Conservation (phyloP, 2,113 vertebrate species). For the Equus przewalskii region DNA sequence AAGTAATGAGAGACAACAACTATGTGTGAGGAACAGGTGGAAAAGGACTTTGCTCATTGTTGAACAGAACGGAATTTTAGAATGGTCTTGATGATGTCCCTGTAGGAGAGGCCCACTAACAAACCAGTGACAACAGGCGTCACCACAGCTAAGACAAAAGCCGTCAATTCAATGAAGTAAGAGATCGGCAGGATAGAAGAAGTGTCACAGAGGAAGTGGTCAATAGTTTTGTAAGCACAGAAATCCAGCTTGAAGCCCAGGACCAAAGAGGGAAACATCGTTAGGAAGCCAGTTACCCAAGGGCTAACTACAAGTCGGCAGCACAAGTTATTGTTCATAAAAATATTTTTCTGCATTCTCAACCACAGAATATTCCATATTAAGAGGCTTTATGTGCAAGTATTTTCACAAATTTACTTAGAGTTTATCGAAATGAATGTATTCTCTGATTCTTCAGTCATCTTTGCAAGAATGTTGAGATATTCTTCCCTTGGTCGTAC, state of each 20-base stretch:
- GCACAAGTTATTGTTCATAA: slow-evolving; percentile 65
- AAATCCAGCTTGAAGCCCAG: slow-evolving; percentile 64
- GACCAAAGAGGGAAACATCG: slow-evolving; percentile 49
- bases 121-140: not conserved
- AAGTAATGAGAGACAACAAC: slow-evolving; percentile 72
- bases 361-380: not conserved
- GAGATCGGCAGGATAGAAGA: slow-evolving; percentile 54
- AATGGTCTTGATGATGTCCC: not conserved
- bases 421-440: not conserved
- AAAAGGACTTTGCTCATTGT: slow-evolving; percentile 55
- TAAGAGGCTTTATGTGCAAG: not conserved
- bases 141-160: not conserved
- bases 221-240: slow-evolving; percentile 60
- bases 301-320: slow-evolving; percentile 22
- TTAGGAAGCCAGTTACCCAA: slow-evolving; percentile 53
- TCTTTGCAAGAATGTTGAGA: not conserved
- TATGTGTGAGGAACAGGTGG: slow-evolving; percentile 71
- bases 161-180: slow-evolving; percentile 44
- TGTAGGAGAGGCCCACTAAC: not conserved
- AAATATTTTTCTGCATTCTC: not conserved
- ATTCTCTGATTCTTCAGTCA: not conserved
- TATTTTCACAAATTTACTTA: not conserved
- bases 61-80: not conserved
- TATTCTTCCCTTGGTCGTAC: not conserved
- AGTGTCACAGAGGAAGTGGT: slow-evolving; percentile 67